Evolutionary conservation across 2,888 invertebrate species (phyloP).

Genomic region (Synanthedon formicaeformis): DNA sequence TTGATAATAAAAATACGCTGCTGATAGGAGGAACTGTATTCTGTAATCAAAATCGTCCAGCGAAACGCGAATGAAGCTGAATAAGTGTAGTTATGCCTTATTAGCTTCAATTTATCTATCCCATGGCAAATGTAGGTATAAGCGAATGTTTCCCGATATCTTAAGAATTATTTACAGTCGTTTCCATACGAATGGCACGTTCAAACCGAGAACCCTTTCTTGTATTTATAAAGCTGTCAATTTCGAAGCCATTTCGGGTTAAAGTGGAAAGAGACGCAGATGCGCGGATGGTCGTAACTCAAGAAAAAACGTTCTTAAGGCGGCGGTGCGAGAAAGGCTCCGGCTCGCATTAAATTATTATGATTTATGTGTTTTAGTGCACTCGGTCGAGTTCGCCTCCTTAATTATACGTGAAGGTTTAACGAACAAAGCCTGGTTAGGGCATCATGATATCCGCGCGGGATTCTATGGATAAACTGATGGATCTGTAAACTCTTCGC

Average conservation of each 20-base stretch:
- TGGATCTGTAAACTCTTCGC: too few relatives aligned
- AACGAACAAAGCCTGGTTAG: constrained; percentile 41
- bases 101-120: too few relatives aligned
- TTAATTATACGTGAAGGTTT: constrained; percentile 60
- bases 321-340: constrained; percentile 43
- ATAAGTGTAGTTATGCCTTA: too few relatives aligned
- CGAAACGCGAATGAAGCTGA: too few relatives aligned
- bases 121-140: too few relatives aligned
- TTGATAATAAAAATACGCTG: too few relatives aligned
- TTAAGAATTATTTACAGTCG: constrained; percentile 28
- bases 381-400: constrained; percentile 36
- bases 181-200: constrained; percentile 29
- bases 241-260: constrained; percentile 43
- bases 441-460: neutral
- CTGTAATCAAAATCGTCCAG: too few relatives aligned
- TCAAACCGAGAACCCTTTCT: constrained; percentile 5
- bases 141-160: neutral
- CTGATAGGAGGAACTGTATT: too few relatives aligned
- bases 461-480: neutral
- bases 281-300: constrained; percentile 43
- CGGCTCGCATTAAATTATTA: constrained; percentile 62
- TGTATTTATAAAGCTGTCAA: constrained; percentile 61
- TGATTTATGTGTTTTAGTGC: constrained; percentile 66
- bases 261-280: constrained; percentile 45
- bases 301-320: constrained; percentile 25